Conservation (phyloP, 2,888 invertebrate genomes). For the Andrena haemorrhoa region DNA sequence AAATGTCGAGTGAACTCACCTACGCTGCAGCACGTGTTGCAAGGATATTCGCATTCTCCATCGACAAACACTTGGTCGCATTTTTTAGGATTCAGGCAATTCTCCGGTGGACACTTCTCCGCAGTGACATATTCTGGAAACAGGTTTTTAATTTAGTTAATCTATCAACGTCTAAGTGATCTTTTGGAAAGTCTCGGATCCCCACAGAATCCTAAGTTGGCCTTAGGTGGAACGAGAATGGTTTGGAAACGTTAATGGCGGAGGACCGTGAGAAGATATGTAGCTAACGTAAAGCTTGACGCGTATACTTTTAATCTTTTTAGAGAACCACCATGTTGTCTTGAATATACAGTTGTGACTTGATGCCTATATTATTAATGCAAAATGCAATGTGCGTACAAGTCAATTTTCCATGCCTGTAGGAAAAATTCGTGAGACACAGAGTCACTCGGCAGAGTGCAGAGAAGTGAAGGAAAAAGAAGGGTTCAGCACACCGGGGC, state of each 20-base stretch:
- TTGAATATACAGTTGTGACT: no score
- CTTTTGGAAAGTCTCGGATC: neutral
- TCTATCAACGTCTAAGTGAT: no score
- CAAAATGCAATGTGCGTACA: neutral
- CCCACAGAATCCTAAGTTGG: no score
- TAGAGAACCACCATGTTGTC: no score
- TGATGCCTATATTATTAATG: neutral
- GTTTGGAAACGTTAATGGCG: no score
- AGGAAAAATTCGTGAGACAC: neutral
- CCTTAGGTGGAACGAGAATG: neutral
- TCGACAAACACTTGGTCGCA: constrained; percentile 45
- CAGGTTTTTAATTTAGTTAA: neutral
- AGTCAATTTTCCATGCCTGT: neutral
- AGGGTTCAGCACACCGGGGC: neutral
- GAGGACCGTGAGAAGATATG: no score
- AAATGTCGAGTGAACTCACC: constrained; percentile 43
- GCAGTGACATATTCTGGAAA: constrained; percentile 50
- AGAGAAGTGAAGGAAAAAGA: neutral
- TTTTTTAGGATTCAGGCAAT: constrained; percentile 60
- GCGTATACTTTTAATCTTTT: no score
- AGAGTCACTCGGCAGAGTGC: neutral
- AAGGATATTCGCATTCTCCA: constrained; percentile 22
- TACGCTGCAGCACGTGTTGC: constrained; percentile 57
- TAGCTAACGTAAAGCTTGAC: no score
- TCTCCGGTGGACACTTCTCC: constrained; percentile 53